Conservation (phyloP, 2,113 vertebrate genomes). For the Muntiacus muntjak region DNA sequence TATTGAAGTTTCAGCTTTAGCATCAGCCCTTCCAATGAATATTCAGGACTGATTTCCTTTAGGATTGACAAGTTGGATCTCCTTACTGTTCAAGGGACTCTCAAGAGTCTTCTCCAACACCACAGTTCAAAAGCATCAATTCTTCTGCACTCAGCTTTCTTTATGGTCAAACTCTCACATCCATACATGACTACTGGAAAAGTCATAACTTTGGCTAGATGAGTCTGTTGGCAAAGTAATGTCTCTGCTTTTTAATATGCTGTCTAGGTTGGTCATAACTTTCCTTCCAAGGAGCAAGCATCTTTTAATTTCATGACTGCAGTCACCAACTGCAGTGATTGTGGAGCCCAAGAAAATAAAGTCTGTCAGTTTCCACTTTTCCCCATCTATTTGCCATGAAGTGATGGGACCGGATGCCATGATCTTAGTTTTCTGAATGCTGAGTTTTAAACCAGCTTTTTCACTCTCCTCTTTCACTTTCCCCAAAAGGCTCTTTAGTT, state of each 20-base stretch:
- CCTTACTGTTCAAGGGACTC: background rate
- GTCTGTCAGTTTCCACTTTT: background rate
- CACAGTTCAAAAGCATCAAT: background rate
- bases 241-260: background rate
- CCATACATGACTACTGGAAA: background rate
- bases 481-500: background rate
- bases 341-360: background rate
- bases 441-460: background rate
- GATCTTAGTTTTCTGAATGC: background rate
- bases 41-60: background rate
- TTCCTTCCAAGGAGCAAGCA: background rate
- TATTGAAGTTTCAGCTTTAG: background rate
- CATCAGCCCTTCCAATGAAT: background rate
- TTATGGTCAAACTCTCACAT: background rate
- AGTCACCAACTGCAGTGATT: background rate
- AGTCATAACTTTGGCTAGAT: background rate
- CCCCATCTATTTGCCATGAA: background rate
- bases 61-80: background rate
- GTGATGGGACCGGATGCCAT: background rate
- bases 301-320: background rate
- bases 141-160: background rate
- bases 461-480: background rate
- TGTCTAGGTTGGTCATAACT: background rate
- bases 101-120: background rate
- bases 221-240: background rate